These are phyloP conservation scores for Idaea aversata DNA, from an alignment of 2,888 invertebrate species.

Conservation along the genomic window DNA sequence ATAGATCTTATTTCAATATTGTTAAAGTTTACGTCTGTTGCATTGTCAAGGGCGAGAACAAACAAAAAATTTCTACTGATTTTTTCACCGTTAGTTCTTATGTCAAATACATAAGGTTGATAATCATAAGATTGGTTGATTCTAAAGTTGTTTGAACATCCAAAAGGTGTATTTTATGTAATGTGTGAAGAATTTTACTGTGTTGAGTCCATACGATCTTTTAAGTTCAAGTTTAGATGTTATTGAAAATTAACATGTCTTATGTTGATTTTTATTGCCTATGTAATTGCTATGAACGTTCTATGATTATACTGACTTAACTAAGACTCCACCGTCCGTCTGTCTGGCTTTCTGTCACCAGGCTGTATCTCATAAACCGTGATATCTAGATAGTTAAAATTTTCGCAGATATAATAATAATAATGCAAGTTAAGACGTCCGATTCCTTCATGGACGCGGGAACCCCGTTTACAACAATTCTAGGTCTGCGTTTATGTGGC, in stretches of 20 bases:
- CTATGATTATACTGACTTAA: background rate
- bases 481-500: too few relatives aligned
- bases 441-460: too few relatives aligned
- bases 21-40: background rate
- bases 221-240: background rate
- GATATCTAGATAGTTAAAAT: too few relatives aligned
- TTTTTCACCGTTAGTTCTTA: background rate
- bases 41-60: background rate
- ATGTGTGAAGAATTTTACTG: background rate
- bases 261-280: too few relatives aligned
- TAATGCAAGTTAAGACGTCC: too few relatives aligned
- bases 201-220: background rate
- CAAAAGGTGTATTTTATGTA: background rate
- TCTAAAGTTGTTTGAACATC: background rate
- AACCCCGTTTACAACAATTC: too few relatives aligned
- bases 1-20: background rate
- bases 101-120: background rate
- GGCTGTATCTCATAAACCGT: too few relatives aligned
- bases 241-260: background rate
- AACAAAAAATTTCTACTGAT: background rate
- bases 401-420: too few relatives aligned
- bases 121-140: background rate
- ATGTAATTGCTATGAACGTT: too few relatives aligned
- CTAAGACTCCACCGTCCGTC: background rate
- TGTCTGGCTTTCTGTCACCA: too few relatives aligned